Conservation (phyloP, 2,888 invertebrate species). For the Campaea margaritaria region DNA sequence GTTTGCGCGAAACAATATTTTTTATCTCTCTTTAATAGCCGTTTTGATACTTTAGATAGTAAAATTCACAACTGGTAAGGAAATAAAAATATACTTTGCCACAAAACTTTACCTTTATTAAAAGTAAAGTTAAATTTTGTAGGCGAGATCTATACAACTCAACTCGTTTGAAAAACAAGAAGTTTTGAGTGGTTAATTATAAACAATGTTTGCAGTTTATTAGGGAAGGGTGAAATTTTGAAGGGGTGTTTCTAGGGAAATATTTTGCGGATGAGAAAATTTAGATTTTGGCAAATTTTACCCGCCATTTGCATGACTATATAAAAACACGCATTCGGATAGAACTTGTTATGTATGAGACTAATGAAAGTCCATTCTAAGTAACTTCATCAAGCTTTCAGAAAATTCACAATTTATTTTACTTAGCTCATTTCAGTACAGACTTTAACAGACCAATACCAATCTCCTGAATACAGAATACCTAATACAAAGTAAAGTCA, state of each 20-base stretch:
- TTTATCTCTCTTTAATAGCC: conserved; percentile 1
- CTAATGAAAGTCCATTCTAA: too few species aligned
- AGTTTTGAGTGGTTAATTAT: conserved; percentile 8
- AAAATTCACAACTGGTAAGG: not conserved
- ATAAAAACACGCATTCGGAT: too few species aligned
- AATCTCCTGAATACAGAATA: not conserved
- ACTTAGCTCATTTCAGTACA: not conserved
- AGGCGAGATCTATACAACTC: not conserved
- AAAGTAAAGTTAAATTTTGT: not conserved
- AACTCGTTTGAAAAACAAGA: not conserved
- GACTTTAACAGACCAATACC: not conserved
- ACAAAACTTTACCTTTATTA: not conserved
- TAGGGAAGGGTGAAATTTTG: conserved; percentile 1
- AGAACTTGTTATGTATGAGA: too few species aligned
- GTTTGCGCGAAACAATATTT: conserved; percentile 1
- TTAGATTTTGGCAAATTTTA: too few species aligned
- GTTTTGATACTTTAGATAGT: not conserved
- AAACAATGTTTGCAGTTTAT: not conserved
- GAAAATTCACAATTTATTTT: not conserved
- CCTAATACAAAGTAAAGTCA: not conserved
- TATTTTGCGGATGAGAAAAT: too few species aligned
- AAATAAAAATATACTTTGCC: not conserved
- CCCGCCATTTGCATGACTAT: too few species aligned
- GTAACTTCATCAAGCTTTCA: too few species aligned
- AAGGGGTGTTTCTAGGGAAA: not conserved